phyloP scores from a whole-genome alignment of 2,797 vertebrate genomes.

The Liasis olivaceus region DNA sequence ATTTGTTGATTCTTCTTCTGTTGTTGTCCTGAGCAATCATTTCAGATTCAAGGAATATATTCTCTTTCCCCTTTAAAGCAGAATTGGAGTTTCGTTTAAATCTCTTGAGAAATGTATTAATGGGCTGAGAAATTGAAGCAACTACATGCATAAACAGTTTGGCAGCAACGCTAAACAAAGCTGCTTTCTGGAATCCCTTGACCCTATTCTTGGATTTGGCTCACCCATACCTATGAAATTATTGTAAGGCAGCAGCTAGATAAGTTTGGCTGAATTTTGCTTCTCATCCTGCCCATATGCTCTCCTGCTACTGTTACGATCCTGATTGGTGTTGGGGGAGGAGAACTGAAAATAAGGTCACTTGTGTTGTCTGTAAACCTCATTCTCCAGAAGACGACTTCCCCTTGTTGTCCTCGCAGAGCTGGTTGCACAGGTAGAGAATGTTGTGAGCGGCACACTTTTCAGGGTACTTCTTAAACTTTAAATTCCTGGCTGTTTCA shows the following conservation, averaged over 20 bases:
- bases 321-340: background rate
- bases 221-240: background rate
- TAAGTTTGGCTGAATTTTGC: too few species aligned
- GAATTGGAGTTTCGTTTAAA: background rate
- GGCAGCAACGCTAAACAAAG: too few species aligned
- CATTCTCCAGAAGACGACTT: background rate
- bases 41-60: background rate
- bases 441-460: background rate
- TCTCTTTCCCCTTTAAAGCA: background rate
- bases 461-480: background rate
- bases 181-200: background rate
- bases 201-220: background rate
- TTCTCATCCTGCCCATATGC: background rate
- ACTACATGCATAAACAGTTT: background rate
- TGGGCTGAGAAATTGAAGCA: background rate
- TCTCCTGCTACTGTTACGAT: background rate
- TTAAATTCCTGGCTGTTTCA: background rate
- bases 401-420: background rate
- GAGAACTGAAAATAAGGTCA: background rate
- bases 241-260: too few species aligned
- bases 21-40: background rate
- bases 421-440: background rate
- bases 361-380: too few species aligned
- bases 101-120: background rate
- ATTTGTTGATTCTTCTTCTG: too few species aligned